Conservation (phyloP, 2,888 invertebrate species). For the Caenorhabditis sp. region DNA sequence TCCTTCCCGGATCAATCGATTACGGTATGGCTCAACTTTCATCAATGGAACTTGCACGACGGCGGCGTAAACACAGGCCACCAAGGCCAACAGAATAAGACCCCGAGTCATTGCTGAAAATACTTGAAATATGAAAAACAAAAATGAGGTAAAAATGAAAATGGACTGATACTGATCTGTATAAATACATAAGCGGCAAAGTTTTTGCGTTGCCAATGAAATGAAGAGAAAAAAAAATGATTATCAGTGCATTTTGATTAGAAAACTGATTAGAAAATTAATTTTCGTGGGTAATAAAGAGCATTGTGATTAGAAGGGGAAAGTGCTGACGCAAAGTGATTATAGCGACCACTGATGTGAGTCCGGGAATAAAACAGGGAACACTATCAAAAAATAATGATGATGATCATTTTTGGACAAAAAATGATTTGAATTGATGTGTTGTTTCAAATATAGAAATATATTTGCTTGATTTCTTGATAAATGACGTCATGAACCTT, state of each 20-base stretch:
- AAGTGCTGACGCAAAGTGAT: background rate
- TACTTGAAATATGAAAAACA: background rate
- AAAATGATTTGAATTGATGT: no score
- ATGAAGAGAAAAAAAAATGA: no score
- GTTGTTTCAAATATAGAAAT: no score
- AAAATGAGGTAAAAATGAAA: background rate
- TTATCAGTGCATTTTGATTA: background rate
- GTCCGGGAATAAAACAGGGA: no score
- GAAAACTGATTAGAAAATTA: background rate
- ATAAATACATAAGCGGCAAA: no score
- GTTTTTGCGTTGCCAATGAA: no score
- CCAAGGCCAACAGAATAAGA: slow-evolving; percentile 25
- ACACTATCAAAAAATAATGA: no score
- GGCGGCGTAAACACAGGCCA: slow-evolving; percentile 28
- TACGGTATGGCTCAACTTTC: slow-evolving; percentile 40
- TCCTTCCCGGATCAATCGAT: slow-evolving; percentile 42
- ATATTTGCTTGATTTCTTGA: no score
- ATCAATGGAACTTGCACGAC: slow-evolving; percentile 44
- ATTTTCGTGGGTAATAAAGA: background rate
- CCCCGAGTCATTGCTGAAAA: background rate
- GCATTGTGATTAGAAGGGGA: background rate
- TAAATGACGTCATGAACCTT: no score
- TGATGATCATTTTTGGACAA: no score
- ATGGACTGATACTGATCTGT: background rate
- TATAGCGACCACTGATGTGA: no score